These are phyloP conservation scores for Lasioglossum vierecki DNA, from an alignment of 2,888 invertebrate species.

Conservation along the genomic window DNA sequence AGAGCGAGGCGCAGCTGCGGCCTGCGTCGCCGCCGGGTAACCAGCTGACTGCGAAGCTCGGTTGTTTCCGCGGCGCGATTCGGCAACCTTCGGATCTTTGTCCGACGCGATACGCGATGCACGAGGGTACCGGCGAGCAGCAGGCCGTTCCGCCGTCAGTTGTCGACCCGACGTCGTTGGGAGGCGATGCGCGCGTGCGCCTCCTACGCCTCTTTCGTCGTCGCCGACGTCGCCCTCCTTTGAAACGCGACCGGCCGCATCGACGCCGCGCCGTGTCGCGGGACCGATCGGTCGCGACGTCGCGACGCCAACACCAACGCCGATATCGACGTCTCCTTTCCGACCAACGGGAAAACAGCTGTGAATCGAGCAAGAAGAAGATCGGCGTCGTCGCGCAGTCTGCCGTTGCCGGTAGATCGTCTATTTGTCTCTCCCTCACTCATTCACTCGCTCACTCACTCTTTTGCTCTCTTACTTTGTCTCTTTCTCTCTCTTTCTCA, in stretches of 20 bases:
- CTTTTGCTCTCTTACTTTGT: not conserved
- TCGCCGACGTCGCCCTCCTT: not conserved
- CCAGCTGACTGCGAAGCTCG: conserved; percentile 80
- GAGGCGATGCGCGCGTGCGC: conserved; percentile 68
- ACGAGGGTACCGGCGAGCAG: conserved; percentile 79
- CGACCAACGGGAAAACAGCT: not conserved
- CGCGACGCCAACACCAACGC: not conserved
- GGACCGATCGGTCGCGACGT: conserved; percentile 15
- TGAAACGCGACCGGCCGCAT: conserved; percentile 8
- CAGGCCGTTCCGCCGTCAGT: conserved; percentile 76
- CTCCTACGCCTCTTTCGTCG: conserved; percentile 2
- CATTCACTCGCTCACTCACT: too few species aligned
- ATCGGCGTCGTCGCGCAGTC: conserved; percentile 47
- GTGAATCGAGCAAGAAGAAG: not conserved
- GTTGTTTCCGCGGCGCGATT: conserved; percentile 59
- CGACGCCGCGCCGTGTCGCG: not conserved
- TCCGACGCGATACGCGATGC: conserved; percentile 76
- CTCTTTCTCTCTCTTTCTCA: not conserved
- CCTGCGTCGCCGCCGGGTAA: conserved; percentile 60
- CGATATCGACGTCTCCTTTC: not conserved
- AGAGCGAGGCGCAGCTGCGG: conserved; percentile 35
- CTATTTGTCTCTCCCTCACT: conserved; percentile 6
- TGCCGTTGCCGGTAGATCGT: conserved; percentile 32
- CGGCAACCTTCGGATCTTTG: conserved; percentile 79
- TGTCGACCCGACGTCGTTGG: conserved; percentile 78